phyloP scores from a whole-genome alignment of 2,113 vertebrate genomes.

The Saimiri boliviensis region DNA sequence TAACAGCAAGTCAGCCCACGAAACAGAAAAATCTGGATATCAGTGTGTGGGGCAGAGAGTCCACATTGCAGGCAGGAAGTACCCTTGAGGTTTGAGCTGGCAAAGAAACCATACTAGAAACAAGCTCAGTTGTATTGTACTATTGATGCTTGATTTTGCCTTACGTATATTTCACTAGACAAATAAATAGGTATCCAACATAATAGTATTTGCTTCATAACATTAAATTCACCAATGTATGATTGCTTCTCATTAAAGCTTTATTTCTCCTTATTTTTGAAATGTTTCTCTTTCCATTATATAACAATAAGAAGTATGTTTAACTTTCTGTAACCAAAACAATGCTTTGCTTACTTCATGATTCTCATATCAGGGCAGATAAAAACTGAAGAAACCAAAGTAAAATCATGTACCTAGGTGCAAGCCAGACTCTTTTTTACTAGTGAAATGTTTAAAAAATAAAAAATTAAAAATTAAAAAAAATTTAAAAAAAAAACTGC shows the following conservation, averaged over 20 bases:
- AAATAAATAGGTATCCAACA: fast-evolving
- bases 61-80: fast-evolving
- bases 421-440: not conserved
- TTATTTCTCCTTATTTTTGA: not conserved
- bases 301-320: fast-evolving
- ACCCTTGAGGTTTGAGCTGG: fast-evolving
- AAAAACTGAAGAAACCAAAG: too few relatives aligned
- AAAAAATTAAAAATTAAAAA: not conserved
- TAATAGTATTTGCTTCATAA: fast-evolving
- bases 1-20: fast-evolving
- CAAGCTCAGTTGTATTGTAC: fast-evolving
- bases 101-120: not conserved
- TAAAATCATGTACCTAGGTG: fast-evolving
- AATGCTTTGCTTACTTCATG: not conserved
- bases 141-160: fast-evolving
- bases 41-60: too few relatives aligned
- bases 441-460: not conserved
- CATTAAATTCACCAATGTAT: too few relatives aligned
- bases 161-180: too few relatives aligned
- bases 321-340: not conserved
- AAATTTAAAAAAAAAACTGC: too few relatives aligned
- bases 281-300: not conserved
- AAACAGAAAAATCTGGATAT: not conserved
- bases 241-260: not conserved
- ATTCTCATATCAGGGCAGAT: not conserved